Evolutionary conservation across 2,888 invertebrate species (phyloP).

Genomic region (Fissipunctia ypsillon): DNA sequence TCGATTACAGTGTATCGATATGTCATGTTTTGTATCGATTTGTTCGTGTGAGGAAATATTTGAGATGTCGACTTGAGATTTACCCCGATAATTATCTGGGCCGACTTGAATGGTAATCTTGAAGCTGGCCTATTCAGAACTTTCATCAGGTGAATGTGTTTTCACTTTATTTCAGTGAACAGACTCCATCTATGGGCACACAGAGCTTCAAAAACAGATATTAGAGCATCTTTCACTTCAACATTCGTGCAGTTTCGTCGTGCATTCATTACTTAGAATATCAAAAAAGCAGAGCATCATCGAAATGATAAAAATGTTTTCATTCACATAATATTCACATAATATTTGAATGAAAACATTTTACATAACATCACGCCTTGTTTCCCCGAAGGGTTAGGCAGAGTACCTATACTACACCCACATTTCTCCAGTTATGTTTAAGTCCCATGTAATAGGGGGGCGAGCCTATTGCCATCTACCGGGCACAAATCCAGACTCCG

Average conservation of each 20-base stretch:
- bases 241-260: neutral
- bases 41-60: slow-evolving; percentile 45
- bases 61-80: slow-evolving; percentile 4
- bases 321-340: no score
- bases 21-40: slow-evolving; percentile 72
- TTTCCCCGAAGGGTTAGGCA: no score
- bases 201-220: neutral
- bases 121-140: neutral
- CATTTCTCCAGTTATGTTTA: no score
- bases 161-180: neutral
- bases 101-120: neutral
- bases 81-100: neutral
- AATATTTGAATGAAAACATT: no score
- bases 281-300: neutral
- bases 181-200: neutral
- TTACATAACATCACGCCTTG: no score
- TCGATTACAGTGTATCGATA: slow-evolving; percentile 72
- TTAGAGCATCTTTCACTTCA: neutral
- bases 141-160: neutral
- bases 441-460: no score
- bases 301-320: neutral
- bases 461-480: no score
- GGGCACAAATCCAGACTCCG: no score
- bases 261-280: neutral
- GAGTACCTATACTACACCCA: no score